Percentiles rank a stretch among this genome's conserved stretches.
phyloP scores from a whole-genome alignment of 2,888 invertebrate genomes.

The Synanthedon andrenaeformis region DNA sequence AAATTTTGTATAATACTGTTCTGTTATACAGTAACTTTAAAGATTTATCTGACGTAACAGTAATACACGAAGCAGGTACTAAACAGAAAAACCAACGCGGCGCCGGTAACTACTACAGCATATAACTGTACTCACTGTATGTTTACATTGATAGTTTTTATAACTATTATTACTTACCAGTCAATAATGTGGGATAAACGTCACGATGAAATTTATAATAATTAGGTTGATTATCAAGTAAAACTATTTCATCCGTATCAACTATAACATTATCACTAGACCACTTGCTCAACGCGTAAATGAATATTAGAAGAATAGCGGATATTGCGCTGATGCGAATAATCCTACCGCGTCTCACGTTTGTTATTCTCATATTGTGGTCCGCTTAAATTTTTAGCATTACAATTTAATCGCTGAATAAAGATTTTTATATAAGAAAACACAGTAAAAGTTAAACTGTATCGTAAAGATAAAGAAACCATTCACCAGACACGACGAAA shows the following conservation, averaged over 20 bases:
- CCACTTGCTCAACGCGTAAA: constrained; percentile 75
- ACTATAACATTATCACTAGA: constrained; percentile 51
- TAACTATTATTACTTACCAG: constrained; percentile 34
- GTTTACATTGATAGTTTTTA: neutral
- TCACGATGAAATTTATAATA: constrained; percentile 43
- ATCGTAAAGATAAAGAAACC: neutral
- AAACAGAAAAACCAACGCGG: too few species aligned
- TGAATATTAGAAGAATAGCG: constrained; percentile 67
- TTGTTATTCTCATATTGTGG: constrained; percentile 71
- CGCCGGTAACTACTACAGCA: constrained; percentile 11
- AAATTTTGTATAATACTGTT: too few species aligned
- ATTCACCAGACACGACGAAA: neutral
- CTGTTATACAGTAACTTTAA: too few species aligned
- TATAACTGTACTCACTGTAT: constrained; percentile 17
- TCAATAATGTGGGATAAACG: constrained; percentile 48
- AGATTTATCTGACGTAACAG: too few species aligned
- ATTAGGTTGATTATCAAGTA: constrained; percentile 23
- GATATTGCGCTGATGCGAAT: constrained; percentile 65
- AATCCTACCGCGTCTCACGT: constrained; percentile 70
- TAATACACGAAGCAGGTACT: too few species aligned
- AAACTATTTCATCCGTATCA: constrained; percentile 17
- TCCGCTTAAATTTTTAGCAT: constrained; percentile 11
- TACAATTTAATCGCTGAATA: constrained; percentile 13
- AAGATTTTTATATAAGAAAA: neutral
- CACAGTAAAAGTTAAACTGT: neutral